phyloP scores from a whole-genome alignment of 1,140 invertebrate species.

The Aphaenogaster floridana region DNA sequence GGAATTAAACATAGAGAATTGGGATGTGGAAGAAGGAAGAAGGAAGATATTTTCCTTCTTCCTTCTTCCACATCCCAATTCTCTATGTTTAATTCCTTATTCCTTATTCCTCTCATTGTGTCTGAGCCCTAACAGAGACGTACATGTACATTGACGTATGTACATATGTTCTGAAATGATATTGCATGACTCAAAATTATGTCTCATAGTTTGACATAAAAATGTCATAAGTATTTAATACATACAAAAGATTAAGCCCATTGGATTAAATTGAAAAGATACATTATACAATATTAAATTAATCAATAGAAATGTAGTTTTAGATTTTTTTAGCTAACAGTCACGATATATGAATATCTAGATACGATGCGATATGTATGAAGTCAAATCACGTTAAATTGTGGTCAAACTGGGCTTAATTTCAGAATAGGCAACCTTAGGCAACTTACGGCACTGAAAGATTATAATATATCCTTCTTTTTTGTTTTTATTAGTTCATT shows the following conservation, averaged over 20 bases:
- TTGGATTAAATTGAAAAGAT: neutral
- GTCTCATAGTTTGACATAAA: too few relatives aligned
- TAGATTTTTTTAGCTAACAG: neutral
- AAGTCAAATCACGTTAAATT: neutral
- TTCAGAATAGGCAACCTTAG: neutral
- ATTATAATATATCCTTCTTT: neutral
- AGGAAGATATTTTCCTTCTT: too few relatives aligned
- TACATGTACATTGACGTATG: too few relatives aligned
- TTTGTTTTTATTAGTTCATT: neutral
- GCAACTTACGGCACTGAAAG: neutral
- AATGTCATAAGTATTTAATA: too few relatives aligned
- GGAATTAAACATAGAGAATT: too few relatives aligned
- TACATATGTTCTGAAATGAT: too few relatives aligned
- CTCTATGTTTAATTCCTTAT: too few relatives aligned
- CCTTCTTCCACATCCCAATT: too few relatives aligned
- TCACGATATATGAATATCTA: conserved; percentile 1
- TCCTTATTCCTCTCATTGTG: too few relatives aligned
- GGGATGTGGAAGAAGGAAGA: too few relatives aligned
- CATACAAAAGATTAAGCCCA: neutral
- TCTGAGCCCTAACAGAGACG: too few relatives aligned
- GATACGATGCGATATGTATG: neutral
- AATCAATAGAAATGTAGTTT: neutral
- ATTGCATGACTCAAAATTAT: too few relatives aligned
- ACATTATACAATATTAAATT: neutral
- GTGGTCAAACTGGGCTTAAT: neutral